A percentile compares a stretch with the other conserved stretches of the same genome.
These are phyloP conservation scores for Toxostoma redivivum DNA, from an alignment of 2,113 vertebrate genomes.

Conservation along the genomic window DNA sequence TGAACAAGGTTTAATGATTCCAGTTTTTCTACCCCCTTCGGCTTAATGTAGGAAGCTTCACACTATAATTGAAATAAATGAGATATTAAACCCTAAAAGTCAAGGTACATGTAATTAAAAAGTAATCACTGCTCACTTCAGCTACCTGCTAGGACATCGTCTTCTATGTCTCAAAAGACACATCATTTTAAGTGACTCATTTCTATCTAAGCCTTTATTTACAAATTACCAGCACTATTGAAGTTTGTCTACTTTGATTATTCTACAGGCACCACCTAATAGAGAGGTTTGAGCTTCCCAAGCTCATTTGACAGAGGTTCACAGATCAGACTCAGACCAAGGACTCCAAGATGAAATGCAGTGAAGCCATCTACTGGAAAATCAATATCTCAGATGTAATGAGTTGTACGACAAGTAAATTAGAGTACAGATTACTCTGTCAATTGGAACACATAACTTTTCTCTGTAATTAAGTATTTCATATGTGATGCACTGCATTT, in stretches of 20 bases:
- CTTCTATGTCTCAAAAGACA: not conserved
- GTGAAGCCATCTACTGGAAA: constrained; percentile 59
- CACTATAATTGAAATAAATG: constrained; percentile 16
- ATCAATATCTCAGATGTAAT: constrained; percentile 75
- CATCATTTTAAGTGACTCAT: not conserved
- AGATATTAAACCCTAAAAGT: not conserved
- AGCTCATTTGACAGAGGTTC: constrained; percentile 21
- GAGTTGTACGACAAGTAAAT: constrained; percentile 77
- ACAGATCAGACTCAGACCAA: constrained; percentile 56
- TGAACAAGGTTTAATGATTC: not conserved
- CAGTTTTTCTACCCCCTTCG: not conserved
- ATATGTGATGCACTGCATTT: not conserved
- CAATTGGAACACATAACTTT: constrained; percentile 67
- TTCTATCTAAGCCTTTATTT: constrained; percentile 19
- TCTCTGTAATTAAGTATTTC: constrained; percentile 69
- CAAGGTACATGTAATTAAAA: not conserved
- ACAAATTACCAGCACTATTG: not conserved
- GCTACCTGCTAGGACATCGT: not conserved
- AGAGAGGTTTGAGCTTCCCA: constrained; percentile 30
- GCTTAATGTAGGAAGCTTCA: not conserved
- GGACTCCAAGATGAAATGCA: constrained; percentile 38
- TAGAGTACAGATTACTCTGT: constrained; percentile 67
- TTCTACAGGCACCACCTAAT: not conserved
- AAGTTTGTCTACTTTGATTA: constrained; percentile 38
- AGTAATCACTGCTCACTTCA: not conserved